Evolutionary conservation across 2,113 vertebrate genomes (phyloP).

Genomic region (Mobula birostris): DNA sequence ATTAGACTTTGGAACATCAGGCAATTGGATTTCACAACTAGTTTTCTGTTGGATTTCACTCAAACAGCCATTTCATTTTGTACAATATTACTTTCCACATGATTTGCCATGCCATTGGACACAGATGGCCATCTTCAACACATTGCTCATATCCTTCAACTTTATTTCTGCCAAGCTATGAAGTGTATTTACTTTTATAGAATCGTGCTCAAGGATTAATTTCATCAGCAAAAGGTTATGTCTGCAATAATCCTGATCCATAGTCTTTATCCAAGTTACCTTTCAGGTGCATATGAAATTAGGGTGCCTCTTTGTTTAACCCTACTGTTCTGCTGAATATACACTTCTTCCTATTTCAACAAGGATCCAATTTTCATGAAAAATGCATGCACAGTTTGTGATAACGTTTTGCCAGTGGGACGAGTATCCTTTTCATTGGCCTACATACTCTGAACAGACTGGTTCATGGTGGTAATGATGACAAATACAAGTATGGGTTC

Average conservation of each 20-base stretch:
- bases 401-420: no score
- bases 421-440: not conserved
- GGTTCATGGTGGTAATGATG: not conserved
- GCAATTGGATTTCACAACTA: not conserved
- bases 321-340: not conserved
- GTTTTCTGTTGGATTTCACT: not conserved
- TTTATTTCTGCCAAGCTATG: not conserved
- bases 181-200: not conserved
- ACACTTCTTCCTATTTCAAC: not conserved
- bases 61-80: not conserved
- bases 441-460: not conserved
- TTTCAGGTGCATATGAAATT: not conserved
- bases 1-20: not conserved
- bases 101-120: not conserved
- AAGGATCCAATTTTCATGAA: not conserved
- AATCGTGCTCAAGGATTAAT: not conserved
- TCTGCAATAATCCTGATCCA: not conserved
- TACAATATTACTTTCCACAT: not conserved
- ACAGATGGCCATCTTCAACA: not conserved
- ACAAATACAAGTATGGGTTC: not conserved
- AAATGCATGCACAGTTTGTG: not conserved
- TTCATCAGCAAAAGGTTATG: not conserved
- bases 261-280: not conserved
- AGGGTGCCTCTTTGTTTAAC: not conserved
- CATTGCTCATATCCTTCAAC: not conserved